Conservation (phyloP, 2,888 invertebrate species). For the Balanococcus diminutus region DNA sequence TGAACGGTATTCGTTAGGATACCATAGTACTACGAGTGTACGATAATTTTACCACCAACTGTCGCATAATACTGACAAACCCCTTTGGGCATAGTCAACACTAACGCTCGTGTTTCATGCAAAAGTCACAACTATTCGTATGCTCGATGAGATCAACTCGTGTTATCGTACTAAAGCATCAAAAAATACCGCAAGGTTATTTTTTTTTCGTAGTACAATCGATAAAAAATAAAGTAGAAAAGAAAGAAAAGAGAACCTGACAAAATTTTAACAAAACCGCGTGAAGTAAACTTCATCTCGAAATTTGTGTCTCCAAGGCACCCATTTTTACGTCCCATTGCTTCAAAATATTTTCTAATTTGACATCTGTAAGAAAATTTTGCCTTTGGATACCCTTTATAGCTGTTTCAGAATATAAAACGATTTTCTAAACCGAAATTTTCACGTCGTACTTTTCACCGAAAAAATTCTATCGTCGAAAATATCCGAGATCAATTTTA, state of each 20-base stretch:
- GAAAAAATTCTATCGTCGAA: background rate
- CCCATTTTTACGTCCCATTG: slow-evolving; percentile 1
- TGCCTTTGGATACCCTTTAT: background rate
- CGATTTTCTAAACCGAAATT: background rate
- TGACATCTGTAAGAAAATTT: slow-evolving; percentile 1
- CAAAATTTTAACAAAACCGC: background rate
- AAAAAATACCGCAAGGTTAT: background rate
- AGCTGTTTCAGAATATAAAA: background rate
- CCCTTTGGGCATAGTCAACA: background rate
- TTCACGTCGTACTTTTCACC: background rate
- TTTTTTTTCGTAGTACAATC: background rate
- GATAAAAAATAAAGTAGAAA: background rate
- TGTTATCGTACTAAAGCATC: background rate
- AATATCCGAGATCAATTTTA: background rate
- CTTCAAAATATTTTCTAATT: background rate
- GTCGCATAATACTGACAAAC: background rate
- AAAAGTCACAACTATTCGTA: background rate
- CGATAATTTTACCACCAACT: background rate
- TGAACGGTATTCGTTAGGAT: background rate
- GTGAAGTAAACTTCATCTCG: background rate
- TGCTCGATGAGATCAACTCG: background rate
- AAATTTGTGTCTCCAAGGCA: background rate
- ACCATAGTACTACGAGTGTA: background rate
- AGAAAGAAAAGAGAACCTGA: background rate
- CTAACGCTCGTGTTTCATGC: background rate